phyloP scores from a whole-genome alignment of 2,888 invertebrate genomes.

The Trachelus iudaicus region DNA sequence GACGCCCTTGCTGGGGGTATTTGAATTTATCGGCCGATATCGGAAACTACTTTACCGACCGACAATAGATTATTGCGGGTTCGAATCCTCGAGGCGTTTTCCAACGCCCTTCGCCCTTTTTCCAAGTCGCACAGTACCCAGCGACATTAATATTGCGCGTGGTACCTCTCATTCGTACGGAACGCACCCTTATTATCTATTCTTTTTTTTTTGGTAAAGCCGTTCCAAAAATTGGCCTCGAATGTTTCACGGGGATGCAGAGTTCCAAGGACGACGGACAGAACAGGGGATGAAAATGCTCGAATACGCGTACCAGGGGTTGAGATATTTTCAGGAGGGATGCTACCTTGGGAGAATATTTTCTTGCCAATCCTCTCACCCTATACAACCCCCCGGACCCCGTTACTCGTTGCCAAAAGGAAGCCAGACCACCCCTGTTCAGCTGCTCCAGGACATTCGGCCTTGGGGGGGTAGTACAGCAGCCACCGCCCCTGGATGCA shows the following conservation, averaged over 20 bases:
- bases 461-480: background rate
- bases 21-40: conserved; percentile 56
- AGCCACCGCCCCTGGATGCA: background rate
- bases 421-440: background rate
- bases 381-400: background rate
- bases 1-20: conserved; percentile 28
- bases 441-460: background rate
- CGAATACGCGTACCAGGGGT: background rate
- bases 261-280: background rate
- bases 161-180: background rate
- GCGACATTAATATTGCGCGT: conserved; percentile 23
- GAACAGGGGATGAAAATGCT: background rate
- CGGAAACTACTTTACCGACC: conserved; percentile 50
- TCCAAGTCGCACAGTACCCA: background rate
- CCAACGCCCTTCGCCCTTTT: background rate
- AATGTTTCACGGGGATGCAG: background rate
- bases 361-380: background rate
- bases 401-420: background rate
- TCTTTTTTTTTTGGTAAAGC: background rate
- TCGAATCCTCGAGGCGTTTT: conserved; percentile 3
- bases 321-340: background rate
- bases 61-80: conserved; percentile 43
- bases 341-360: background rate
- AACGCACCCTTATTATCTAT: background rate
- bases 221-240: background rate